A percentile compares a stretch with the other conserved stretches of the same genome.
phyloP scores from a whole-genome alignment of 2,888 invertebrate genomes.

The Cynaeus angustus region DNA sequence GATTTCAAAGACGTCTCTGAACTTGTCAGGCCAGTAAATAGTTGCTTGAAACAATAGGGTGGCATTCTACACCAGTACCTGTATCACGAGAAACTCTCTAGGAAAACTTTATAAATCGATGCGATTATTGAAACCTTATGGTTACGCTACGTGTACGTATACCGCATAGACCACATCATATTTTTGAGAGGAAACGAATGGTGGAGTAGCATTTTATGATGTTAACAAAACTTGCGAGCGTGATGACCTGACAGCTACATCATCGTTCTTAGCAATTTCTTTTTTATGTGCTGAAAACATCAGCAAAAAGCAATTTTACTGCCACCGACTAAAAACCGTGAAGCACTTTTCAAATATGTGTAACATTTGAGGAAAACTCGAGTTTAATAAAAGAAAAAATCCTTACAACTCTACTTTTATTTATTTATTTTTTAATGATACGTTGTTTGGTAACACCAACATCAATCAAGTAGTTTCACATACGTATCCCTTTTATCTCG shows the following conservation, averaged over 20 bases:
- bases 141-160: constrained; percentile 1
- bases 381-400: constrained; percentile 1
- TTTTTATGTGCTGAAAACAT: constrained; percentile 53
- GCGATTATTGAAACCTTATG: constrained; percentile 14
- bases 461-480: constrained; percentile 21
- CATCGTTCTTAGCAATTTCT: constrained; percentile 50
- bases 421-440: background rate
- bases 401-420: constrained; percentile 12
- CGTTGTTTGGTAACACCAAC: constrained; percentile 9
- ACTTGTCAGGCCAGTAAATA: constrained; percentile 63
- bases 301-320: constrained; percentile 54
- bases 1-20: constrained; percentile 61
- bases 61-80: constrained; percentile 24
- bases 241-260: constrained; percentile 50
- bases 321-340: constrained; percentile 49
- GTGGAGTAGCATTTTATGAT: constrained; percentile 39
- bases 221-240: constrained; percentile 46
- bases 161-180: constrained; percentile 3
- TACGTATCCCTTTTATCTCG: constrained; percentile 6
- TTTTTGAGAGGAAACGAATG: constrained; percentile 32
- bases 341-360: constrained; percentile 32
- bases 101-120: constrained; percentile 19
- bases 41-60: constrained; percentile 52
- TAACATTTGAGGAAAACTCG: background rate
- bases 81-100: constrained; percentile 15